Evolutionary conservation across 2,888 invertebrate genomes (phyloP).

Genomic region (Synergus umbraculus): DNA sequence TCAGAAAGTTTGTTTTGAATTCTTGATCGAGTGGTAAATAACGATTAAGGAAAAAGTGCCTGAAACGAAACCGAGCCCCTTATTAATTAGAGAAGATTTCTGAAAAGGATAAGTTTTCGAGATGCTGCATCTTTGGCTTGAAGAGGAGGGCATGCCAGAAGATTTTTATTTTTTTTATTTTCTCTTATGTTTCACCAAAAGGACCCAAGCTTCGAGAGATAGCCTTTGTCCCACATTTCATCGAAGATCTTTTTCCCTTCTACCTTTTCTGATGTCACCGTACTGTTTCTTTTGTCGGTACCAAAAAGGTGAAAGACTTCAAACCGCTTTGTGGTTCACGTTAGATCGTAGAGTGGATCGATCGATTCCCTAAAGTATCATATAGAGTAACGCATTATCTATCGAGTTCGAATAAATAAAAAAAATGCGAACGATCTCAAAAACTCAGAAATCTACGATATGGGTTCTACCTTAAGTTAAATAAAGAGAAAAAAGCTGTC

Average conservation of each 20-base stretch:
- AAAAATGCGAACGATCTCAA: constrained; percentile 16
- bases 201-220: not conserved
- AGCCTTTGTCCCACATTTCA: not conserved
- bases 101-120: not conserved
- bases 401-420: constrained; percentile 26
- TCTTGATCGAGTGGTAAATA: constrained; percentile 5
- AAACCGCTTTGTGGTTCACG: constrained; percentile 48
- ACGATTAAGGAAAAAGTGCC: constrained; percentile 12
- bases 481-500: not conserved
- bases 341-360: constrained; percentile 48
- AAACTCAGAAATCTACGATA: not conserved
- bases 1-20: constrained; percentile 25
- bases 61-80: constrained; percentile 2
- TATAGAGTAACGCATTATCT: constrained; percentile 45
- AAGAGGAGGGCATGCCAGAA: not conserved
- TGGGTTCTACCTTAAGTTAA: not conserved
- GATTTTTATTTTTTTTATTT: constrained; percentile 2
- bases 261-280: constrained; percentile 20
- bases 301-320: constrained; percentile 45
- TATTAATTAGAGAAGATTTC: constrained; percentile 24
- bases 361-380: constrained; percentile 34
- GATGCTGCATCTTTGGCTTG: not conserved
- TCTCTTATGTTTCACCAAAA: not conserved
- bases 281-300: constrained; percentile 44
- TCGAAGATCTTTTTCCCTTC: constrained; percentile 34